Evolutionary conservation across 1,140 invertebrate species (phyloP).

Genomic region (Aphis craccivora): DNA sequence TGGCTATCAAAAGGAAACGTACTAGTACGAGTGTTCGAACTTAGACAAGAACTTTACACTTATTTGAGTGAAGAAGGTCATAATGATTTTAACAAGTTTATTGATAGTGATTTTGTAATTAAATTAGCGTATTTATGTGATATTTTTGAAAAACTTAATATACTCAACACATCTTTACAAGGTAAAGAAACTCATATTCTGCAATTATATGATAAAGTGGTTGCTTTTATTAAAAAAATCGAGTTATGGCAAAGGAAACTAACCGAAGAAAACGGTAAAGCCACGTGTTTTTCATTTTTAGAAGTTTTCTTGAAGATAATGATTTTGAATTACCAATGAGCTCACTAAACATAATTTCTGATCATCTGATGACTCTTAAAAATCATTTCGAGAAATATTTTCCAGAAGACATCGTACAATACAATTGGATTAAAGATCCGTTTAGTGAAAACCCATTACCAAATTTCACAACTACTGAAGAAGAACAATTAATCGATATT

Average conservation of each 20-base stretch:
- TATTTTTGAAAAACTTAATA: not conserved
- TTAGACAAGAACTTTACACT: constrained; percentile 9
- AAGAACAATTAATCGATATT: too few relatives aligned
- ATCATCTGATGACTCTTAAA: not conserved
- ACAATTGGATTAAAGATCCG: constrained; percentile 4
- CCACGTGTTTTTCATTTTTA: not conserved
- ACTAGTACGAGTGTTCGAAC: not conserved
- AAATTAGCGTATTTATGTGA: not conserved
- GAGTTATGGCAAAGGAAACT: not conserved
- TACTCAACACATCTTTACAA: not conserved
- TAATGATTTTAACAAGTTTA: not conserved
- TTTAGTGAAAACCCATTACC: not conserved
- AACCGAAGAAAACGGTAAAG: not conserved
- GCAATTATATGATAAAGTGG: not conserved
- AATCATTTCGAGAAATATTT: not conserved
- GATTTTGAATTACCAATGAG: not conserved
- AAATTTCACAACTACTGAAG: too few relatives aligned
- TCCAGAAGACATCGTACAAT: not conserved
- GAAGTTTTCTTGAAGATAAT: not conserved
- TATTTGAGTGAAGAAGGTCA: not conserved
- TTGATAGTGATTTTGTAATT: not conserved
- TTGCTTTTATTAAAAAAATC: constrained; percentile 22
- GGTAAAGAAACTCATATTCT: constrained; percentile 3
- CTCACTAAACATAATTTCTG: not conserved
- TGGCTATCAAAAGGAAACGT: not conserved